Percentiles rank a stretch among this genome's conserved stretches.
These are phyloP conservation scores for Clitarchus hookeri DNA, from an alignment of 2,888 invertebrate species.

Conservation along the genomic window DNA sequence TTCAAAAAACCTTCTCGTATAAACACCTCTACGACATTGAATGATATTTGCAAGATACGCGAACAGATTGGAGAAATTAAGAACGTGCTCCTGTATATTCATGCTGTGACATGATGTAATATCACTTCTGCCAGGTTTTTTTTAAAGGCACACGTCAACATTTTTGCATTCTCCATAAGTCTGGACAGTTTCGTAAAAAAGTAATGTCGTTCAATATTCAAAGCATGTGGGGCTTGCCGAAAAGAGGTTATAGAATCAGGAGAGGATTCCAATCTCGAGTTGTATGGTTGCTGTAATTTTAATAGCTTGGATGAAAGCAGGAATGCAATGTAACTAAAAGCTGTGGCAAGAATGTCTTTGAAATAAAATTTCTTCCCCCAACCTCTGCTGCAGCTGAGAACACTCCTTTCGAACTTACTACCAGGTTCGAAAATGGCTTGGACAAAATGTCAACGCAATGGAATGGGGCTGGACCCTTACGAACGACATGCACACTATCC, in stretches of 20 bases:
- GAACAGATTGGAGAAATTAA: neutral
- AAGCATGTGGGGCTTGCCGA: neutral
- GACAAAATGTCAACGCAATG: neutral
- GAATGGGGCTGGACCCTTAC: neutral
- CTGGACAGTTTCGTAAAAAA: neutral
- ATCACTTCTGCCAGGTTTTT: neutral
- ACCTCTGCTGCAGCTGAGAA: conserved; percentile 21
- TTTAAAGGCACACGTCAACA: neutral
- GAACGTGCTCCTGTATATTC: neutral
- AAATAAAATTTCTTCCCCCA: neutral
- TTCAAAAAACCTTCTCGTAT: neutral
- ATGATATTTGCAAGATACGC: conserved; percentile 21
- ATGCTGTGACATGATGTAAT: neutral
- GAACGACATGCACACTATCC: neutral
- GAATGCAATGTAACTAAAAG: neutral
- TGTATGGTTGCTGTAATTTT: neutral
- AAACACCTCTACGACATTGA: neutral
- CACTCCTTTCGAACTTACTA: neutral
- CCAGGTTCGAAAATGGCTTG: conserved; percentile 6
- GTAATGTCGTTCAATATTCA: neutral
- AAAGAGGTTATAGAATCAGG: neutral
- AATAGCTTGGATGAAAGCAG: conserved; percentile 5
- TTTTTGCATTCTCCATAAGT: neutral
- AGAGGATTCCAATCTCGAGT: neutral
- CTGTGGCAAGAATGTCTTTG: conserved; percentile 11